These are phyloP conservation scores for Acyrthosiphon pisum DNA, from an alignment of 1,140 invertebrate species.

Conservation along the genomic window DNA sequence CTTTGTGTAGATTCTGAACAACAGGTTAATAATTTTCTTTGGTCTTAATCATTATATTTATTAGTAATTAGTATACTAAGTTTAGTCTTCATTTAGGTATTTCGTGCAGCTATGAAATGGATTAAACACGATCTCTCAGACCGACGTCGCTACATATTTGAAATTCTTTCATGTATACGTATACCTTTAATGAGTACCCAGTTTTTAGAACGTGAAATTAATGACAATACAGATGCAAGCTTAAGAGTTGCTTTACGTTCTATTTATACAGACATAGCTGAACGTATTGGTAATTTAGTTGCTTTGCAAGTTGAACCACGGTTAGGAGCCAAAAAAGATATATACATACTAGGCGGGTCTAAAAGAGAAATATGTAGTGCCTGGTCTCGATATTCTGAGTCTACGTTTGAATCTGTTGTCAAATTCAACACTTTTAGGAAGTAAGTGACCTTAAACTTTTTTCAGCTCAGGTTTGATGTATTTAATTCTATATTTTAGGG, in stretches of 20 bases:
- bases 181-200: constrained; percentile 83
- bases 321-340: constrained; percentile 82
- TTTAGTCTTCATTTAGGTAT: constrained; percentile 69
- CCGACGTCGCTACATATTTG: constrained; percentile 83
- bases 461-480: not conserved
- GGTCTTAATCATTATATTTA: not conserved
- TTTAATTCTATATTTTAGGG: constrained; percentile 66
- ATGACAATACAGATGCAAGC: constrained; percentile 81
- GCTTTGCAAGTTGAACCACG: constrained; percentile 78
- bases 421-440: constrained; percentile 80
- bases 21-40: constrained; percentile 70
- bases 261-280: constrained; percentile 81
- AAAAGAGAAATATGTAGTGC: constrained; percentile 75
- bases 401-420: constrained; percentile 79
- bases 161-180: constrained; percentile 83
- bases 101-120: constrained; percentile 90
- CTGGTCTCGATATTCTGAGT: constrained; percentile 72
- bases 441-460: constrained; percentile 63
- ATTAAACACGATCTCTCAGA: constrained; percentile 82
- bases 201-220: constrained; percentile 81
- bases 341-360: constrained; percentile 90
- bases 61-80: not conserved
- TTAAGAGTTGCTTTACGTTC: constrained; percentile 81
- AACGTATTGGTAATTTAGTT: constrained; percentile 79
- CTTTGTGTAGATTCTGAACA: constrained; percentile 90